Percentiles rank a stretch among this genome's conserved stretches.
These are phyloP conservation scores for Amaurobius ferox DNA, from an alignment of 2,888 invertebrate species.

Conservation along the genomic window DNA sequence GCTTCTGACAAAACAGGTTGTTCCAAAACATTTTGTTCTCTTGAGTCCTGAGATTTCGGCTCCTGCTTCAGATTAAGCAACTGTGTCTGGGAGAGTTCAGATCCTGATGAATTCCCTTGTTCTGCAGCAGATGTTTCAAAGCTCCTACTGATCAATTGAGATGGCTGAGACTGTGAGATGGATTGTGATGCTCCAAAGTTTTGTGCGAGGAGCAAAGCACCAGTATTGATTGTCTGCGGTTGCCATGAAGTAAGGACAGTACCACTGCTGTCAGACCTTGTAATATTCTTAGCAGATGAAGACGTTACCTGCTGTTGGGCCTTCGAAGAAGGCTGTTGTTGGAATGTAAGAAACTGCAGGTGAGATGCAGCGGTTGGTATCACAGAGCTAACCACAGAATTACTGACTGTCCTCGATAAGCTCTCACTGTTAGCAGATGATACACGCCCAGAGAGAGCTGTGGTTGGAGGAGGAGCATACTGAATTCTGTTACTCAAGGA, in stretches of 20 bases:
- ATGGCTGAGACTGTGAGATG: conserved; percentile 35
- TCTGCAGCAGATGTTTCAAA: conserved; percentile 40
- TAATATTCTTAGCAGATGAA: conserved; percentile 9
- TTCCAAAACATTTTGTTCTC: conserved; percentile 26
- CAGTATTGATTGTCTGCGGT: conserved; percentile 72
- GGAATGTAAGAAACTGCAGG: conserved; percentile 75
- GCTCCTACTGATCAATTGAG: conserved; percentile 42
- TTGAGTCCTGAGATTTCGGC: conserved; percentile 17
- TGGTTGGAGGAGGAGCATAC: conserved; percentile 73
- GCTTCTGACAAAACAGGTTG: conserved; percentile 43
- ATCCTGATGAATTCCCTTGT: conserved; percentile 47
- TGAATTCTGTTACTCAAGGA: conserved; percentile 72
- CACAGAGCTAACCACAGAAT: conserved; percentile 60
- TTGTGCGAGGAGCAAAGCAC: conserved; percentile 68
- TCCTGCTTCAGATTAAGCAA: conserved; percentile 26
- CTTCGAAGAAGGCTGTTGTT: conserved; percentile 69
- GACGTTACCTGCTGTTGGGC: conserved; percentile 25
- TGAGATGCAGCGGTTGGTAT: conserved; percentile 74
- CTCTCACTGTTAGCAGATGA: conserved; percentile 34
- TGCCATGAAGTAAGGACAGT: conserved; percentile 61
- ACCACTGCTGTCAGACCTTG: conserved; percentile 20
- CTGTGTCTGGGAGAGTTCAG: conserved; percentile 40
- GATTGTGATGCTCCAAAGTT: conserved; percentile 66
- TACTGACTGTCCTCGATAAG: conserved; percentile 58
- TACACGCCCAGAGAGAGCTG: conserved; percentile 25